Percentiles rank a stretch among this genome's conserved stretches.
These are phyloP conservation scores for Parotia lawesii DNA, from an alignment of 2,113 vertebrate species.

Conservation along the genomic window DNA sequence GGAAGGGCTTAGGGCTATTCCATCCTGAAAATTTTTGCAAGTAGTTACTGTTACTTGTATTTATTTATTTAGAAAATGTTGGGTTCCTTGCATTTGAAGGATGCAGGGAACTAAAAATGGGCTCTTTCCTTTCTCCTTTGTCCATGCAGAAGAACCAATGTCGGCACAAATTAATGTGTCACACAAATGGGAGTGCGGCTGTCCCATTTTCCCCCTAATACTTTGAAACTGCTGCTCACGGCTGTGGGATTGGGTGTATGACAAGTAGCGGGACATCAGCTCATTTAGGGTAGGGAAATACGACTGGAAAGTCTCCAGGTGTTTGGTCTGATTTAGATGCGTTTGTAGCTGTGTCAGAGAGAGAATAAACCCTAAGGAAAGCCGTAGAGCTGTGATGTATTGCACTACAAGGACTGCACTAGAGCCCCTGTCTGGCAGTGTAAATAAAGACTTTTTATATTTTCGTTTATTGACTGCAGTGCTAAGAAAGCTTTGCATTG, in stretches of 20 bases:
- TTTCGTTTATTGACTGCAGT: constrained; percentile 47
- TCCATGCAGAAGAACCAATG: not conserved
- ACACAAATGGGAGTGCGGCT: not conserved
- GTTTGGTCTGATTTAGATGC: constrained; percentile 31
- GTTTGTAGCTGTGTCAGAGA: constrained; percentile 10
- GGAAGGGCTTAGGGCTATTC: constrained; percentile 3
- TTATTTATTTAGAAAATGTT: not conserved
- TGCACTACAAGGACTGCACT: constrained; percentile 25
- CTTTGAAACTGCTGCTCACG: not conserved
- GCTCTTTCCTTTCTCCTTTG: not conserved
- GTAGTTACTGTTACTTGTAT: not conserved
- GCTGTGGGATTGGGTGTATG: not conserved
- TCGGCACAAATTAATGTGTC: not conserved
- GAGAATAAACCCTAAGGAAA: constrained; percentile 30
- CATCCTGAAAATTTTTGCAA: not conserved
- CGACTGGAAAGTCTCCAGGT: not conserved
- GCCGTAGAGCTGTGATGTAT: constrained; percentile 22
- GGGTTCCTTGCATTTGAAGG: not conserved
- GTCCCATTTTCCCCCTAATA: not conserved
- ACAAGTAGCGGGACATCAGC: not conserved
- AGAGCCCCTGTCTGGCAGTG: constrained; percentile 16
- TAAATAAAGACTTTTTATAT: constrained; percentile 57
- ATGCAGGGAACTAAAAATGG: not conserved
- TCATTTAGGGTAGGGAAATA: not conserved
- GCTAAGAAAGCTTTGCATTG: constrained; percentile 25